Evolutionary conservation across 1,140 invertebrate genomes (phyloP), one percentile per base, ranked within the genome.

Genomic region (Leptinotarsa texana): DNA sequence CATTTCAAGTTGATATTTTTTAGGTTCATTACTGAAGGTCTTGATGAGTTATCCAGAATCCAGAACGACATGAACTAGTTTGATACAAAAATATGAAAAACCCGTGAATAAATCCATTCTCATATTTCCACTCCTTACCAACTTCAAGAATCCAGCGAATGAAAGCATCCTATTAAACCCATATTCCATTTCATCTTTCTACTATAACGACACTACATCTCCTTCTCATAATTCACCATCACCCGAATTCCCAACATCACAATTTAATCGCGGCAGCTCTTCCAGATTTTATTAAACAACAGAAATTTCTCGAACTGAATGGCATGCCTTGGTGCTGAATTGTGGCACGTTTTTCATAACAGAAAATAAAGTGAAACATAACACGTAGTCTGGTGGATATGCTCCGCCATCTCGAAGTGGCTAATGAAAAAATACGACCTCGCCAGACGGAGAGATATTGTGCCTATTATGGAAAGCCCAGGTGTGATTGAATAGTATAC

Each of bases 281-380:
- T 3, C 51, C 51, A 57, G 15, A 57, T 57, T 57, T 17, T 17
- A 57, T 57, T 57, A 17, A 57, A 57, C 51, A 57, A 42, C 33
- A 42, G 33, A 42, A 42, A 42, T 42, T 42, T 11, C 33, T 42
- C 8, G 33, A 42, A 42, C 8, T 42, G 33, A 42, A 42, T 57
- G 15, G 15, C 51, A 57, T 18, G 13, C 51, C 6, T 18, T 13
- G 51, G 15, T 57, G 51, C 51, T 17, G 51, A 3, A 57, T 57
- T 57, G 51, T 57, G 51, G 15, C 51, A 57, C 51, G 51, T 57
- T 57, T 18, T 57, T 57, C 51, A 57, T 57, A 57, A 57, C 15
- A n/a, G 51, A 57, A 57, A 57, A 57, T 57, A 57, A 57, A 57
- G 51, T 57, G 51, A 57, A 57, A 15, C n/a, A 57, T 57, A 57